These are phyloP conservation scores for Prionace glauca DNA, from an alignment of 2,797 vertebrate species.

Conservation along the genomic window DNA sequence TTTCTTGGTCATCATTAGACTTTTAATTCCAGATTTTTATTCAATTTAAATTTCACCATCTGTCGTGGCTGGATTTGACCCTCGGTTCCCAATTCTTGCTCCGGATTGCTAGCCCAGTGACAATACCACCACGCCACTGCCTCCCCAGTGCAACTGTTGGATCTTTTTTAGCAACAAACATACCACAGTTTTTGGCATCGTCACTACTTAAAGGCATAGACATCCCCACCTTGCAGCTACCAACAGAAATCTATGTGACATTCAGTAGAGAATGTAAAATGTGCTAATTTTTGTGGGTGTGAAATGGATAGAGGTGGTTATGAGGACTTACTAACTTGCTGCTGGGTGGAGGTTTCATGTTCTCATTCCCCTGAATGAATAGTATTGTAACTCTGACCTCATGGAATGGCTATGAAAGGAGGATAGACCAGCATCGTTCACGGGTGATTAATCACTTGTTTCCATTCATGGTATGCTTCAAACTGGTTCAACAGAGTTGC, in stretches of 20 bases:
- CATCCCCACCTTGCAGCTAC: not conserved
- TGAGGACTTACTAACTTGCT: not conserved
- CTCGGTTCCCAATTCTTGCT: too few species aligned
- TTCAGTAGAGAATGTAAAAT: not conserved
- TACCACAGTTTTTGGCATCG: not conserved
- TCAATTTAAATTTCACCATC: too few species aligned
- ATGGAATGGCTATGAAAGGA: not conserved
- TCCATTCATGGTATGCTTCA: not conserved
- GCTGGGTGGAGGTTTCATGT: not conserved
- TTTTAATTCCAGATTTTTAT: too few species aligned
- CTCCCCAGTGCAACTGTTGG: not conserved
- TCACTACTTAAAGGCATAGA: not conserved
- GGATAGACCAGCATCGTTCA: not conserved
- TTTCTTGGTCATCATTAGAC: too few species aligned
- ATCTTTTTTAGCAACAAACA: not conserved
- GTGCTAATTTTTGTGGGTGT: not conserved
- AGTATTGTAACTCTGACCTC: too few species aligned
- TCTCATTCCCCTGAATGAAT: too few species aligned
- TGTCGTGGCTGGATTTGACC: too few species aligned
- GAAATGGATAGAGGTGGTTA: not conserved
- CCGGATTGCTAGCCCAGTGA: too few species aligned
- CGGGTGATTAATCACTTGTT: not conserved
- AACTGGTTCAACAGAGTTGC: not conserved
- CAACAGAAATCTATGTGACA: not conserved
- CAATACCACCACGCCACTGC: too few species aligned